Evolutionary conservation across 2,113 vertebrate species (phyloP), one percentile per base, ranked within the genome.

Genomic region (Geothlypis trichas): DNA sequence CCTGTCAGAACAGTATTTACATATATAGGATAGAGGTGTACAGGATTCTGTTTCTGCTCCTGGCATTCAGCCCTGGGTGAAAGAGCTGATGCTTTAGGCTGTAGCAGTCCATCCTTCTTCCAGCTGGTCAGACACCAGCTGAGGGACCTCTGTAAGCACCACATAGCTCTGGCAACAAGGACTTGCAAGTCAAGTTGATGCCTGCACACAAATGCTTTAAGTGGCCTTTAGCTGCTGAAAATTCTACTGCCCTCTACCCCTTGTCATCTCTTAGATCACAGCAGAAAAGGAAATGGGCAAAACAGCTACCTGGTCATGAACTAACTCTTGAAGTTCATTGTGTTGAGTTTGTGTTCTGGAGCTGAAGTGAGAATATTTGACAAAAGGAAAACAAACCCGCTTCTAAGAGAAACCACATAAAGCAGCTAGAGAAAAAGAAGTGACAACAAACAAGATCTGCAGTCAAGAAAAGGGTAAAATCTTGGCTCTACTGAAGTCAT

Each of bases 381-480:
- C 26, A 46, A 84, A 80, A 86, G 5, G 15, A 71, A 71, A 74
- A 67, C 66, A 62, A 30, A 7, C 7, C 10, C 2, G 2, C 9
- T 75, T n/a, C 33, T 37, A 55, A 51, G 33, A 75, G 61, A 37
- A 63, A 85, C 1, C 21, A 78, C 12, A n/a, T 8, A 54, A 41
- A 83, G 33, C n/a, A 87, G 54, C 37, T 51, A 84, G 68, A 93
- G 55, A 59, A 85, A 91, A 89, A 84, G 49, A 63, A 91, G 11
- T n/a, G 52, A 59, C 71, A 95, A 92, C 39, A 86, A 86, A 83
- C 75, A 94, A 92, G 42, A 27, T 84, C 39, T 67, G 13, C 83
- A 92, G 94, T 75, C 89, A 95, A 72, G 31, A 84, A 94, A 96
- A 96, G 90, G 85, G 76, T 94, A 84, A 96, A 95, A 92, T 84